Percentiles rank a stretch among this genome's conserved stretches.
Conservation (phyloP, 1,140 invertebrate species). For the Bombyx mori region DNA sequence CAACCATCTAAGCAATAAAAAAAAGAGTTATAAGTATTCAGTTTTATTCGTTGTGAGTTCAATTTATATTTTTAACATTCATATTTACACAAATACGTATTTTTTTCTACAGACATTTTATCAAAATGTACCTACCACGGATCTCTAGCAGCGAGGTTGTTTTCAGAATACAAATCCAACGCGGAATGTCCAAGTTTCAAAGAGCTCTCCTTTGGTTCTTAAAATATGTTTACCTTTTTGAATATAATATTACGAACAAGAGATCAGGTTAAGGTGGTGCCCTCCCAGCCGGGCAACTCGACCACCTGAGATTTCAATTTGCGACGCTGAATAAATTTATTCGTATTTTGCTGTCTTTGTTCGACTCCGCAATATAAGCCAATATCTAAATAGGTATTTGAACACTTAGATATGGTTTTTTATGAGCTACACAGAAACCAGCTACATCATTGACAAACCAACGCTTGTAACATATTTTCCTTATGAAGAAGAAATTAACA, state of each 20-base stretch:
- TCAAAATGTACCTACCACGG: conserved; percentile 17
- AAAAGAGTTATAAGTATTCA: too few species aligned
- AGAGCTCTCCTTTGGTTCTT: conserved; percentile 18
- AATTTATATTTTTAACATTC: too few species aligned
- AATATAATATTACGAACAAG: conserved; percentile 1
- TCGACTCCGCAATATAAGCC: conserved; percentile 22
- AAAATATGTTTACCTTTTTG: too few species aligned
- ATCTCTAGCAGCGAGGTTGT: conserved; percentile 25
- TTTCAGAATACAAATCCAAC: conserved; percentile 45
- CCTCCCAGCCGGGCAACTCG: conserved; percentile 14
- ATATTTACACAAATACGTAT: too few species aligned
- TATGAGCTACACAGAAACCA: too few species aligned
- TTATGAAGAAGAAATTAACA: too few species aligned
- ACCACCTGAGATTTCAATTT: conserved; percentile 61
- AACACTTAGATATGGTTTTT: neutral
- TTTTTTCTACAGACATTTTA: too few species aligned
- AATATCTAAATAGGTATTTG: conserved; percentile 13
- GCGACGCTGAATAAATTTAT: conserved; percentile 51
- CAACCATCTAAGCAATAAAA: too few species aligned
- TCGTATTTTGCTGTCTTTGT: conserved; percentile 33
- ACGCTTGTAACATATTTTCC: too few species aligned
- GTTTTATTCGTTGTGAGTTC: too few species aligned
- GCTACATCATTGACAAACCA: too few species aligned
- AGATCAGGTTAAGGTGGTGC: conserved; percentile 26
- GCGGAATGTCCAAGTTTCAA: conserved; percentile 19